Percentiles rank a stretch among this genome's conserved stretches.
Conservation (phyloP, 2,888 invertebrate species). For the Drosophila anomelani region DNA sequence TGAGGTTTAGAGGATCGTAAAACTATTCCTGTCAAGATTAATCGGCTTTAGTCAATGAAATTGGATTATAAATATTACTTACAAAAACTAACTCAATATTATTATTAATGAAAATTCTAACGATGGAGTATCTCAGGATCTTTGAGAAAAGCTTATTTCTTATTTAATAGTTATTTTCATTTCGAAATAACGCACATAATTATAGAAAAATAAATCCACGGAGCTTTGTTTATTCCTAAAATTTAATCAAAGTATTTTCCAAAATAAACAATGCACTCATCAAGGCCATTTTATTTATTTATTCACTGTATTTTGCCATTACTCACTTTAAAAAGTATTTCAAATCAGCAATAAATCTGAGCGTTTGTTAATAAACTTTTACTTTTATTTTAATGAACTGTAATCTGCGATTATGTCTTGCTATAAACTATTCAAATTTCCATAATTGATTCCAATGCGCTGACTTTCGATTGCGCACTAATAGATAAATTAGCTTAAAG, state of each 20-base stretch:
- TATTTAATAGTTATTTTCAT: background rate
- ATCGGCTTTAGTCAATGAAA: no score
- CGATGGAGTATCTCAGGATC: background rate
- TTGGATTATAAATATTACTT: no score
- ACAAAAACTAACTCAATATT: background rate
- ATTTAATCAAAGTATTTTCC: background rate
- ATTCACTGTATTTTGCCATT: background rate
- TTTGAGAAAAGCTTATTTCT: no score
- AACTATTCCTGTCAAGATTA: background rate
- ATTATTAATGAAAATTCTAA: background rate
- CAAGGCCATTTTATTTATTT: background rate
- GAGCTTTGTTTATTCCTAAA: background rate
- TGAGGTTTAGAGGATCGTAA: background rate
- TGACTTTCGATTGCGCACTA: slow-evolving; percentile 57
- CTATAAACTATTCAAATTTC: slow-evolving; percentile 3
- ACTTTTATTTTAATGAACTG: slow-evolving; percentile 2
- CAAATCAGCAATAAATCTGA: background rate
- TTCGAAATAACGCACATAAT: background rate
- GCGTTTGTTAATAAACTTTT: slow-evolving; percentile 2
- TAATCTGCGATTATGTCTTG: background rate
- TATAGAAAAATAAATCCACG: background rate
- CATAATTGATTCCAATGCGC: slow-evolving; percentile 4
- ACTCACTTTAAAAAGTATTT: background rate
- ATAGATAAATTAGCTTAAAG: slow-evolving; percentile 32
- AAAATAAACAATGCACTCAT: background rate